Evolutionary conservation across 1,140 invertebrate genomes (phyloP), one percentile per base, ranked within the genome.

Genomic region (Paracyclopina nana): DNA sequence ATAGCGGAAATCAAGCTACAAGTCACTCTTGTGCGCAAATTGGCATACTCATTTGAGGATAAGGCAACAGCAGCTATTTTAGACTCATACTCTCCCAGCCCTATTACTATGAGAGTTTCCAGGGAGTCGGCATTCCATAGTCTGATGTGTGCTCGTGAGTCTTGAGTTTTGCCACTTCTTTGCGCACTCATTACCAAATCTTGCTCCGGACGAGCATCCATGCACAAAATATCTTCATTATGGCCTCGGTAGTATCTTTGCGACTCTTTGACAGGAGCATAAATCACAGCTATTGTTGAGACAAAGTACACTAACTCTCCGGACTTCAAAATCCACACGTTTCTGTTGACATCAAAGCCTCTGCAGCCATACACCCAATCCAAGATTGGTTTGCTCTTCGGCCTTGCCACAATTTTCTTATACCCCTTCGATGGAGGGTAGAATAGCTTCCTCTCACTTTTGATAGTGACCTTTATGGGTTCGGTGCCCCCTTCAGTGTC

Each of bases 321-420:
- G 1, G 84, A 87, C 1, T 84, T 80, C 41, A 94, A 63, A 9
- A 90, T 80, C 78, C 84, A 87, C 12, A 95, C 66, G 65, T 94
- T 94, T 57, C 76, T 75, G 9, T 79, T 70, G 0, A 80, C 79
- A 66, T 92, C 86, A 9, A 78, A 76, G 0, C 88, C 88, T 50
- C 87, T 72, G 62, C 94, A 95, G 0, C 90, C 90, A 76, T 82
- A 85, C 76, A 92, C 86, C 87, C 87, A 92, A 59, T 88, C 82
- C 0, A 94, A 69, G 56, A 81, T 74, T 31, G 91, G 67, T 61
- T 82, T 81, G 63, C 85, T 82, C 11, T 83, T 79, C 4, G 87
- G 86, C 0, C 80, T 80, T 12, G 77, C 70, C 60, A 82, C 82
- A 59, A 85, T 80, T 20, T 79, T 73, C 5, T 78, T 75, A 5